A percentile compares a stretch with the other conserved stretches of the same genome.
Evolutionary conservation across 2,888 invertebrate genomes (phyloP).

Genomic region (Heliconius aoede): DNA sequence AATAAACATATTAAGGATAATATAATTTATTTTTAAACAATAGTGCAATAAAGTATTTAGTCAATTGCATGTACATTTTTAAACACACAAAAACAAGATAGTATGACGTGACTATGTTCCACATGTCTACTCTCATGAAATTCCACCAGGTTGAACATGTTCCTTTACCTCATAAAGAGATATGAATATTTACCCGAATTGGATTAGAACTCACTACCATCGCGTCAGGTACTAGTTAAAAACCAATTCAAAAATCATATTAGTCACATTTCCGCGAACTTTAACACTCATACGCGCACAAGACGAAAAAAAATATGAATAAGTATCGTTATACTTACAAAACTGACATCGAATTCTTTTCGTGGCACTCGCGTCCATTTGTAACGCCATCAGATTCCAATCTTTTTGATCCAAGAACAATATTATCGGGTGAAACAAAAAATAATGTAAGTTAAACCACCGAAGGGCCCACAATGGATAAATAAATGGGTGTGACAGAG

Average conservation of each 20-base stretch:
- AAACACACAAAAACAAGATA: too few species aligned
- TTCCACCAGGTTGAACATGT: too few species aligned
- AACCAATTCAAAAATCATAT: not conserved
- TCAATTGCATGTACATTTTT: too few species aligned
- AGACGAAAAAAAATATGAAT: conserved; percentile 40
- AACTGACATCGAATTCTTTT: conserved; percentile 44
- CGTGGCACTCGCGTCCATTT: conserved; percentile 50
- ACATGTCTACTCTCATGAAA: too few species aligned
- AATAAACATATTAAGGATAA: too few species aligned
- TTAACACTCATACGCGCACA: not conserved
- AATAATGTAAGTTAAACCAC: conserved; percentile 58
- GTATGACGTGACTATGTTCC: too few species aligned
- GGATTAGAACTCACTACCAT: not conserved
- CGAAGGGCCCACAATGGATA: conserved; percentile 61
- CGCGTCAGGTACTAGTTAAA: not conserved
- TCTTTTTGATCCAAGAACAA: conserved; percentile 68
- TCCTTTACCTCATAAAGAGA: too few species aligned
- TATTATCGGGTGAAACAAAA: conserved; percentile 68
- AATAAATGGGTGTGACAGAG: conserved; percentile 60
- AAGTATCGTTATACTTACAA: conserved; percentile 45
- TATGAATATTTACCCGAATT: too few species aligned
- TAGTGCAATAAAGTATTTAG: too few species aligned
- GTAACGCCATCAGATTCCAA: conserved; percentile 63
- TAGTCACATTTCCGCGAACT: conserved; percentile 30
- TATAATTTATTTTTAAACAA: too few species aligned